Evolutionary conservation across 2,888 invertebrate genomes (phyloP).

Genomic region (Dicycla oo): DNA sequence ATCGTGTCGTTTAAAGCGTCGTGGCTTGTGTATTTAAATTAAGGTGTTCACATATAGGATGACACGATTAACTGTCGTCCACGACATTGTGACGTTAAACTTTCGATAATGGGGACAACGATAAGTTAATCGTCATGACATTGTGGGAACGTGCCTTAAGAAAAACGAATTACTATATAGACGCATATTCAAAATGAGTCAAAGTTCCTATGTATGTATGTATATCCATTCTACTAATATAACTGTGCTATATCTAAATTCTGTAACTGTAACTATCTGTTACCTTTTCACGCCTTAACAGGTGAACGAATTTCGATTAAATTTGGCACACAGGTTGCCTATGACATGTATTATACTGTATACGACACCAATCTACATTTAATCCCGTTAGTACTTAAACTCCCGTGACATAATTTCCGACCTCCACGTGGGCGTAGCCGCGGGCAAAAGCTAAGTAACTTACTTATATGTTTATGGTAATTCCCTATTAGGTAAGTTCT

Average conservation of each 20-base stretch:
- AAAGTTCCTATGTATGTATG: background rate
- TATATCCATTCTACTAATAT: no score
- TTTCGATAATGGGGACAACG: no score
- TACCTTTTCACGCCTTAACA: background rate
- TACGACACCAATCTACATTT: background rate
- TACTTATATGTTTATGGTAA: conserved; percentile 10
- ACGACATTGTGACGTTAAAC: no score
- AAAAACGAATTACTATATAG: background rate
- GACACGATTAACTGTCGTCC: no score
- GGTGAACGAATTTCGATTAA: background rate
- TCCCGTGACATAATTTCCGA: background rate
- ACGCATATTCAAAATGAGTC: background rate
- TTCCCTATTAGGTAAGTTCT: conserved; percentile 22
- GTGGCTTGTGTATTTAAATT: no score
- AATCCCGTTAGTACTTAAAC: background rate
- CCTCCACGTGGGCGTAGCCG: background rate
- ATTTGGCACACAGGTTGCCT: background rate
- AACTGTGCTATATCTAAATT: no score
- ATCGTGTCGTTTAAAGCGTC: no score
- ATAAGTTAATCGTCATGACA: no score
- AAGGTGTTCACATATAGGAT: no score
- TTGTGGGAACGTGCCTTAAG: no score
- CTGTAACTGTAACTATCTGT: no score
- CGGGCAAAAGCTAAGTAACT: background rate
- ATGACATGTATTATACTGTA: background rate